These are phyloP conservation scores for Anableps anableps DNA, from an alignment of 2,797 vertebrate genomes.

Conservation along the genomic window DNA sequence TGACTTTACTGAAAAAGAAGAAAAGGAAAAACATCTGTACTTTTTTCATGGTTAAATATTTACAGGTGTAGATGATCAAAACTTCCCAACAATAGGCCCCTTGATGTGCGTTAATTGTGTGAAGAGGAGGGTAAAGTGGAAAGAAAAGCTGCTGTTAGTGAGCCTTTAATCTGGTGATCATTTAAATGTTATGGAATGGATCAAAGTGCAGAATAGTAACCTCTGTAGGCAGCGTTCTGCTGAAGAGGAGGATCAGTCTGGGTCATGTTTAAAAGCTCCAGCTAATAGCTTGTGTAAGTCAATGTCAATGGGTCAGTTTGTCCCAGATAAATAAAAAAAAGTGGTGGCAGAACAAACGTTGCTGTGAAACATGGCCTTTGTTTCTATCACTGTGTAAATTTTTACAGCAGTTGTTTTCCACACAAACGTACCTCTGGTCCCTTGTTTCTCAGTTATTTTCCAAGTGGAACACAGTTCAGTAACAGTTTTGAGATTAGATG, in stretches of 20 bases:
- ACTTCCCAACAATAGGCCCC: slow-evolving; percentile 55
- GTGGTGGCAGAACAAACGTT: slow-evolving; percentile 28
- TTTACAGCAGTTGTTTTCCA: slow-evolving; percentile 18
- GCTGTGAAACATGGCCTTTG: slow-evolving; percentile 3
- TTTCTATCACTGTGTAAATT: neutral
- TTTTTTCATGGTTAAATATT: slow-evolving; percentile 39
- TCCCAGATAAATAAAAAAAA: slow-evolving; percentile 54
- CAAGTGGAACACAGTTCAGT: neutral
- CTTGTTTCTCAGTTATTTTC: neutral
- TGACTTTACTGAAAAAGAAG: slow-evolving; percentile 1
- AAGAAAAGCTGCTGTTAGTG: slow-evolving; percentile 27
- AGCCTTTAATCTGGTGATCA: slow-evolving; percentile 41
- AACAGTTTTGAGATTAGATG: neutral
- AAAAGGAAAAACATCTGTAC: slow-evolving; percentile 31
- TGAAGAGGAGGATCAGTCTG: slow-evolving; percentile 35
- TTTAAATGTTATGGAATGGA: slow-evolving; percentile 48
- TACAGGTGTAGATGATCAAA: slow-evolving; percentile 45
- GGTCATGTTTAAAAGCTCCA: slow-evolving; percentile 49
- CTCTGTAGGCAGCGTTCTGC: slow-evolving; percentile 38
- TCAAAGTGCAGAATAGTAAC: slow-evolving; percentile 54
- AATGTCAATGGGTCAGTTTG: slow-evolving; percentile 60
- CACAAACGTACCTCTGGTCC: neutral
- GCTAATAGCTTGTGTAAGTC: slow-evolving; percentile 62
- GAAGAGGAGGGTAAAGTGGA: slow-evolving; percentile 47
- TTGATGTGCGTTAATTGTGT: slow-evolving; percentile 66